phyloP scores from a whole-genome alignment of 2,113 vertebrate species.

The Carassius gibelio region DNA sequence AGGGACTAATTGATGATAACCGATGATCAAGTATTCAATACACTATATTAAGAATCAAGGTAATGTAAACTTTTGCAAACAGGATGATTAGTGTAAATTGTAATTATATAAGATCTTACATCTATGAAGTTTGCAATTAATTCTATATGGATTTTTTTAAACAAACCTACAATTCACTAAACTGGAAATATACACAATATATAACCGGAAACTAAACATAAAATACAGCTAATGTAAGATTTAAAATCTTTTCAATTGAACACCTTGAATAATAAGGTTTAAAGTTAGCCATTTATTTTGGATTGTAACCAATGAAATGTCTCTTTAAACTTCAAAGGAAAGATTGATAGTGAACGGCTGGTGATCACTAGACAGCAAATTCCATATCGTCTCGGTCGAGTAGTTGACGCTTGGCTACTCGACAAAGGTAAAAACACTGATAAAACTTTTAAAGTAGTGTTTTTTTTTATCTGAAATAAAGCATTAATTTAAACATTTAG shows the following conservation, averaged over 20 bases:
- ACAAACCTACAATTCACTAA: background rate
- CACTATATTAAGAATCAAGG: background rate
- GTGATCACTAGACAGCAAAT: slow-evolving; percentile 99
- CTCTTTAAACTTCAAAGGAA: slow-evolving; percentile 99
- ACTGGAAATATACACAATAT: background rate
- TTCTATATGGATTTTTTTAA: background rate
- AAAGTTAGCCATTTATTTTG: slow-evolving; percentile 99
- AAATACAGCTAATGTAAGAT: slow-evolving; percentile 83
- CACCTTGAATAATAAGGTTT: slow-evolving; percentile 90
- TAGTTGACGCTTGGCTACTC: slow-evolving; percentile 99
- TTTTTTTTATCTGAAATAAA: slow-evolving; percentile 95
- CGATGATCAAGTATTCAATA: background rate
- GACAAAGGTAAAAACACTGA: slow-evolving; percentile 99
- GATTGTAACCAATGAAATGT: slow-evolving; percentile 99
- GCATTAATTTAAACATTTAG: slow-evolving; percentile 94
- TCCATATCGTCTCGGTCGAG: slow-evolving; percentile 72
- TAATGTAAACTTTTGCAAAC: background rate
- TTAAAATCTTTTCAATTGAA: slow-evolving; percentile 28
- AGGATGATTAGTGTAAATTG: background rate
- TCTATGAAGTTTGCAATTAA: background rate
- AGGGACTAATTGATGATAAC: background rate
- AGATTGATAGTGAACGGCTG: slow-evolving; percentile 99
- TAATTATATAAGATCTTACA: background rate
- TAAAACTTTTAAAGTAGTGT: slow-evolving; percentile 98
- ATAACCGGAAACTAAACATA: slow-evolving; percentile 54